Base-by-base conservation (phyloP, 2,797 vertebrate species). In the Falco biarmicus region DNA sequence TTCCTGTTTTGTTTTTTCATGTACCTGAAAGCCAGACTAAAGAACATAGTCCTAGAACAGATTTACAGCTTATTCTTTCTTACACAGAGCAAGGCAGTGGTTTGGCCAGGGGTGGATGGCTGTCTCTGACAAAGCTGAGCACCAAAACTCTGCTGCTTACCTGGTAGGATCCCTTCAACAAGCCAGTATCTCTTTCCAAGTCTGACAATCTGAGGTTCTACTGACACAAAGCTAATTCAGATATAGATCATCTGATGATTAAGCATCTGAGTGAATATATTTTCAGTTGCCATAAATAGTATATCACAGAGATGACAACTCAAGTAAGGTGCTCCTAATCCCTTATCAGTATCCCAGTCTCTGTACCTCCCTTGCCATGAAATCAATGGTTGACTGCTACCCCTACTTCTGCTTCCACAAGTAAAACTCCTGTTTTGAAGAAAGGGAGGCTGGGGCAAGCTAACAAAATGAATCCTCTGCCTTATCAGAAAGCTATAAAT, bases 401-500 rank as follows among this genome's bases (percentile, higher is more conserved):
- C 25, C 43, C 34, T 47, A 34, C 5, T 31, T 68, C 31, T 2
- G 0, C 28, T 88, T 37, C 39, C 19, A 60, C 20, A 80, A 82
- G 39, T 60, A 56, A 92, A 90, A 41, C 12, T 81, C 20, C 14
- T 69, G 10, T 93, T 91, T 88, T 69, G 69, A 69, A 81, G 64
- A 63, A 83, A 82, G 6, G n/a, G 5, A 22, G 16, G 39, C 57
- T 77, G 48, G 29, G 28, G 12, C 28, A 88, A 73, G 47, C 47
- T 59, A 76, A 73, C 37, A 65, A 90, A 81, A 94, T 29, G 57
- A 93, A 85, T 74, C 61, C 25, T 86, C 34, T 68, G 26, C 76
- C 65, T 93, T 89, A 93, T 93, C 91, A 90, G 29, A 84, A 89
- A 84, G 15, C 65, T 87, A 76, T 71, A 93, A 95, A 92, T 91